These are phyloP conservation scores for Hirundo rustica DNA, from an alignment of 2,797 vertebrate species.

Conservation along the genomic window DNA sequence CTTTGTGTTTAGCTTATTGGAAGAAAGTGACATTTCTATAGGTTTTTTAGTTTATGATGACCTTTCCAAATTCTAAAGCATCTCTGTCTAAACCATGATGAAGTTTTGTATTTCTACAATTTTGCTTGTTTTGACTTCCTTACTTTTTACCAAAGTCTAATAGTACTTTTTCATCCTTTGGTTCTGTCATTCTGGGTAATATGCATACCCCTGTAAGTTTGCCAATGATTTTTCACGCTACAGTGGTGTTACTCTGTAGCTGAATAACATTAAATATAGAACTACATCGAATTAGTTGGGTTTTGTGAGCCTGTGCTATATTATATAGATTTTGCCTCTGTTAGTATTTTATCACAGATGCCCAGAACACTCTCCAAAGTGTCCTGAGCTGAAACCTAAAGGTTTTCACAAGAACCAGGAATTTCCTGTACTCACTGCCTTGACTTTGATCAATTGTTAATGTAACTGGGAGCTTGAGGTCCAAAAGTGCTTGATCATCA, in stretches of 20 bases:
- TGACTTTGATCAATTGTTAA: slow-evolving; percentile 22
- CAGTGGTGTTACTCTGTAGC: slow-evolving; percentile 9
- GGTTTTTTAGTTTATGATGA: slow-evolving; percentile 11
- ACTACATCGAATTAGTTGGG: not conserved
- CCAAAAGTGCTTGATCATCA: not conserved
- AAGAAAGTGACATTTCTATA: slow-evolving; percentile 12
- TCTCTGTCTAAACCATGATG: not conserved
- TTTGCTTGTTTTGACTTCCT: slow-evolving; percentile 7
- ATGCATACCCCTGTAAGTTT: slow-evolving; percentile 43
- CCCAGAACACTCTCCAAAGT: not conserved
- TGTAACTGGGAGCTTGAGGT: not conserved
- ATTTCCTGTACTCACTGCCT: not conserved
- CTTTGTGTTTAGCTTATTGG: slow-evolving; percentile 1
- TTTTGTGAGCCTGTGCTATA: not conserved
- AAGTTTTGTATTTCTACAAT: slow-evolving; percentile 18
- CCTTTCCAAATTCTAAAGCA: slow-evolving; percentile 40
- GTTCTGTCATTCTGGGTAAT: slow-evolving; percentile 22
- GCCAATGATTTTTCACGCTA: slow-evolving; percentile 42
- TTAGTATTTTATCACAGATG: slow-evolving; percentile 1
- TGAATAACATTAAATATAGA: slow-evolving; percentile 30
- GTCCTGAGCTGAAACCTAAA: not conserved
- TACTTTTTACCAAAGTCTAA: not conserved
- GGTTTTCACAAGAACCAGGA: not conserved
- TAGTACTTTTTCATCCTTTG: slow-evolving; percentile 38
- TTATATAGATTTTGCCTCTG: not conserved